Evolutionary conservation across 2,797 vertebrate species (phyloP).

Genomic region (Tiaroga cobitis): DNA sequence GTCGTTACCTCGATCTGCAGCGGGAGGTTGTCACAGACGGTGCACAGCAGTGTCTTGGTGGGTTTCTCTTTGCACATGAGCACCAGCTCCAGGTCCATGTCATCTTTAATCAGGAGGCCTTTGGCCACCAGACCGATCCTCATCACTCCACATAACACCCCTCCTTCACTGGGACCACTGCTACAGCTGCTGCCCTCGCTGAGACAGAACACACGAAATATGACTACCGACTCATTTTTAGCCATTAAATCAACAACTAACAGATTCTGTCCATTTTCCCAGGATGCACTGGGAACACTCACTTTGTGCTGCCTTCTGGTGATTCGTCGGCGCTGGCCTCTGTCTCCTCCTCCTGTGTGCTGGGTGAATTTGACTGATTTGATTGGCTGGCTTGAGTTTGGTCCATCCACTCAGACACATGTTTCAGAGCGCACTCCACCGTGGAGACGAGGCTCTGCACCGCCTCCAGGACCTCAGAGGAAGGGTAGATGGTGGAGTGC

Average conservation of each 20-base stretch:
- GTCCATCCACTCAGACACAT: slow-evolving; percentile 97
- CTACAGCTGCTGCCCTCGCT: slow-evolving; percentile 88
- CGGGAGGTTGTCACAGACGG: slow-evolving; percentile 92
- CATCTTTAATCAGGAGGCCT: slow-evolving; percentile 97
- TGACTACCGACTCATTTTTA: neutral
- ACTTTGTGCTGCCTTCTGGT: slow-evolving; percentile 83
- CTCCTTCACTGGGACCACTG: slow-evolving; percentile 70
- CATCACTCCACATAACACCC: slow-evolving; percentile 94
- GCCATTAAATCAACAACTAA: neutral
- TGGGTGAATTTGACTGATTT: slow-evolving; percentile 75
- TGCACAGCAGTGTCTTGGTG: slow-evolving; percentile 90
- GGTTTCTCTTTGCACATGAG: slow-evolving; percentile 98
- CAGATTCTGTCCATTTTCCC: neutral
- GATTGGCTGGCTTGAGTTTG: slow-evolving; percentile 83
- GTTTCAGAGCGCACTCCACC: slow-evolving; percentile 95
- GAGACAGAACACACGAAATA: slow-evolving; percentile 41
- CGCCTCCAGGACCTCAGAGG: slow-evolving; percentile 94
- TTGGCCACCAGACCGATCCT: slow-evolving; percentile 97
- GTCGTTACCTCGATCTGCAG: slow-evolving; percentile 91
- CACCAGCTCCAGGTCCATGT: slow-evolving; percentile 98
- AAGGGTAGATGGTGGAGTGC: slow-evolving; percentile 97
- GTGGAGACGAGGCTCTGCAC: slow-evolving; percentile 98
- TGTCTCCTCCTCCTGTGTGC: slow-evolving; percentile 66
- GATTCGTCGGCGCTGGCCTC: slow-evolving; percentile 71
- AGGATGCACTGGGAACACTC: slow-evolving; percentile 63